A percentile compares a stretch with the other conserved stretches of the same genome.
phyloP scores from a whole-genome alignment of 2,888 invertebrate species.

The Nebria brevicollis region DNA sequence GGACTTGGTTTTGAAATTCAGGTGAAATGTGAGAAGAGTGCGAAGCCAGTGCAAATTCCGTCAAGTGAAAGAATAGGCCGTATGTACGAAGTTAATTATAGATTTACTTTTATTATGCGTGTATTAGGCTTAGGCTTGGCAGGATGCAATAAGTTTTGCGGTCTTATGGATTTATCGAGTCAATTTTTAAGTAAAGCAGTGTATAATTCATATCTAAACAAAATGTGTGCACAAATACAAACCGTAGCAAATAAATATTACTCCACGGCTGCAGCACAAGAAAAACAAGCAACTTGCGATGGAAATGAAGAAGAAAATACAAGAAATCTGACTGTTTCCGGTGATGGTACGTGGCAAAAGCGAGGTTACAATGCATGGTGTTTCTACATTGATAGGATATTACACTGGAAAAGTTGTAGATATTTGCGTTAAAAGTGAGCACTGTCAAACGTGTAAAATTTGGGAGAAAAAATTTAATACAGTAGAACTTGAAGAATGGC shows the following conservation, averaged over 20 bases:
- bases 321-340: constrained; percentile 49
- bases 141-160: constrained; percentile 50
- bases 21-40: too few species aligned
- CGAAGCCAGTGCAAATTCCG: too few species aligned
- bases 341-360: constrained; percentile 52
- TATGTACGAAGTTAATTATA: constrained; percentile 23
- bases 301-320: not conserved
- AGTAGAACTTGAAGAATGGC: constrained; percentile 46
- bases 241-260: too few species aligned
- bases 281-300: not conserved
- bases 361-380: constrained; percentile 47
- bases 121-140: constrained; percentile 49
- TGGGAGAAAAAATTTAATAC: constrained; percentile 47
- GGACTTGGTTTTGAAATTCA: too few species aligned
- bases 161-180: constrained; percentile 49
- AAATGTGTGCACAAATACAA: constrained; percentile 42
- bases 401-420: constrained; percentile 49
- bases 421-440: constrained; percentile 46
- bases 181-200: constrained; percentile 50
- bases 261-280: constrained; percentile 36
- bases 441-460: constrained; percentile 43
- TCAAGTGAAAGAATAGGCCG: too few species aligned
- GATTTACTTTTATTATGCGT: constrained; percentile 51
- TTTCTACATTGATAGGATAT: constrained; percentile 46
- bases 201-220: constrained; percentile 45